These are phyloP conservation scores for Paguma larvata DNA, from an alignment of 2,797 vertebrate genomes.

Conservation along the genomic window DNA sequence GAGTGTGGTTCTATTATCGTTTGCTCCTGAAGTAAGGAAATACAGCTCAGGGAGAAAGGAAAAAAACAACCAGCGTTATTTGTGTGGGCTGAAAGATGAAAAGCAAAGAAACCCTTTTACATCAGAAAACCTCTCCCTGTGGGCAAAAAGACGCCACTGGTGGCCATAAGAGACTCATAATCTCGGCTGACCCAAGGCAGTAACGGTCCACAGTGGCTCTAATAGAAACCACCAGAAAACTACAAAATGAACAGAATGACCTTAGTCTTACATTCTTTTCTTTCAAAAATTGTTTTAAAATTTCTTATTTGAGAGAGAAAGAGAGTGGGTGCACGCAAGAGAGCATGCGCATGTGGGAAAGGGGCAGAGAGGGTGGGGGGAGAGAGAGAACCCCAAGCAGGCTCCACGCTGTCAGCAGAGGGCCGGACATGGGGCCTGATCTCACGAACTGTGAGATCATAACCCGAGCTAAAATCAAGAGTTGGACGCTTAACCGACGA, in stretches of 20 bases:
- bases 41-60: background rate
- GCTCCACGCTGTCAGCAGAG: too few species aligned
- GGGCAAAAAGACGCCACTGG: background rate
- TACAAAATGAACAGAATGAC: background rate
- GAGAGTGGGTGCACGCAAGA: too few species aligned
- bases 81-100: slow-evolving; percentile 6
- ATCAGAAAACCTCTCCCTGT: background rate
- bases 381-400: too few species aligned
- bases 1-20: slow-evolving; percentile 46
- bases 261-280: background rate
- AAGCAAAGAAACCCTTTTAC: slow-evolving; percentile 25
- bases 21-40: slow-evolving; percentile 52
- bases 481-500: too few species aligned
- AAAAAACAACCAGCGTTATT: background rate
- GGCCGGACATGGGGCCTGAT: too few species aligned
- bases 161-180: background rate
- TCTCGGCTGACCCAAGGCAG: background rate
- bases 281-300: too few species aligned
- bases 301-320: too few species aligned
- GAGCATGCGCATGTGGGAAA: too few species aligned
- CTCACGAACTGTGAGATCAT: too few species aligned
- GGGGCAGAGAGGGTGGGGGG: too few species aligned
- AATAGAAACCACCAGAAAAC: background rate
- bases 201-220: background rate
- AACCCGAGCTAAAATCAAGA: too few species aligned